Base-by-base conservation (phyloP, 1,140 invertebrate genomes). In the Drosophila pallidifrons region DNA sequence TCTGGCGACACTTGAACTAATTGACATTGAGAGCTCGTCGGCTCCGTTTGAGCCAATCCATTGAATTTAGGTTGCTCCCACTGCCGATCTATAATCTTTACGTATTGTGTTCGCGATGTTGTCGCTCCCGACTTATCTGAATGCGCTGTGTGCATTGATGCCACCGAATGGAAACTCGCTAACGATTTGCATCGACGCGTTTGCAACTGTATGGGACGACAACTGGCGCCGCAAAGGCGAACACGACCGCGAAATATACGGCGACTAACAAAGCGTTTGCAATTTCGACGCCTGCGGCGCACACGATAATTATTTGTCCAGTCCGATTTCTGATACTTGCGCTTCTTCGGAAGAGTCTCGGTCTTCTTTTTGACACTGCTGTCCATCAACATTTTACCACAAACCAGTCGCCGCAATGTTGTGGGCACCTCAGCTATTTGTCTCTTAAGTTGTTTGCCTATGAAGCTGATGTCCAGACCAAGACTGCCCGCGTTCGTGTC, bases 161-260 rank as follows among this genome's bases (percentile, higher is more conserved):
- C 15, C 0, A 47, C 41, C 7, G 91, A 91, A 59, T 86, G 69
- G 41, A 92, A 92, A 13, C 90, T 91, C 5, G 41, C 10, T 20
- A 41, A 5, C 1, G 89, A 81, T 11, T 60, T 20, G 11, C 54
- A 77, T 5, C 20, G 41, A n/a, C 38, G 58, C 13, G 68, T 59
- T 16, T 47, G 51, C 15, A 11, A 3, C 28, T 41, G 2, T 1
- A 59, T 47, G 2, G 11, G 38, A 1, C 15, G 58, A 49, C 41
- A 43, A 15, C 8, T 20, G 0, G 72, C 47, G 5, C 68, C 47
- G 13, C 67, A 49, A 5, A 63, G 60, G 8, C 75, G 79, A 30
- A 79, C 57, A 0, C 78, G 82, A n/a, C 41, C 43, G 0, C 71
- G 77, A 15, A 70, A 70, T 7, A 76, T 57, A 11, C 83, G 75